phyloP scores from a whole-genome alignment of 2,797 vertebrate genomes.

The Cynopterus sphinx region DNA sequence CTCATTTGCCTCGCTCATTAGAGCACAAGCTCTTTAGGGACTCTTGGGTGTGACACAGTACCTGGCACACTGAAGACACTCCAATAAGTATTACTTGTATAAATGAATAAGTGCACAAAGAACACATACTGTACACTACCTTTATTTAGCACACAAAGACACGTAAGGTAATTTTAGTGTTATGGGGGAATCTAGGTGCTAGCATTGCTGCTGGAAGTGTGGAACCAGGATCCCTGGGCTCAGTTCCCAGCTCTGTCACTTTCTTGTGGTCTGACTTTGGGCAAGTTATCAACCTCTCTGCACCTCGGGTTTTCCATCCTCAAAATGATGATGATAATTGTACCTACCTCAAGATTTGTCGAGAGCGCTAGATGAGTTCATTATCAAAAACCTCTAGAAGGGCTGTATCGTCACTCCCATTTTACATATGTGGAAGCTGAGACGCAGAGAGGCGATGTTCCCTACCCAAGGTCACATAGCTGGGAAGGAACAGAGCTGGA shows the following conservation, averaged over 20 bases:
- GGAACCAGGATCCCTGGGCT: neutral
- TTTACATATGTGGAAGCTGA: constrained; percentile 19
- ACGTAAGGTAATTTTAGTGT: neutral
- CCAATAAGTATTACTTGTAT: neutral
- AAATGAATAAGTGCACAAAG: neutral
- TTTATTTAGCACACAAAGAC: neutral
- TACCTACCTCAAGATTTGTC: neutral
- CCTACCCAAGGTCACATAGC: neutral
- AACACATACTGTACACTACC: neutral
- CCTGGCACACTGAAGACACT: neutral
- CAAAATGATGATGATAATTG: neutral
- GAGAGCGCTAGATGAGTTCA: neutral
- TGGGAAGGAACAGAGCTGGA: neutral
- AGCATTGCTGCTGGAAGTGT: neutral
- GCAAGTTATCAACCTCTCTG: neutral
- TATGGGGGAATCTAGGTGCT: neutral
- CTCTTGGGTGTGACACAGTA: neutral
- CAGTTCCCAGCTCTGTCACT: neutral
- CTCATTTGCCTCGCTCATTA: neutral
- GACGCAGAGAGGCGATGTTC: neutral
- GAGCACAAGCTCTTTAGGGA: neutral
- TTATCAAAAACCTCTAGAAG: neutral
- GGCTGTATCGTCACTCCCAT: neutral
- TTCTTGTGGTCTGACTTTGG: neutral
- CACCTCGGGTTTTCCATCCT: neutral